phyloP scores from a whole-genome alignment of 2,888 invertebrate genomes.

The Orthosia cruda region DNA sequence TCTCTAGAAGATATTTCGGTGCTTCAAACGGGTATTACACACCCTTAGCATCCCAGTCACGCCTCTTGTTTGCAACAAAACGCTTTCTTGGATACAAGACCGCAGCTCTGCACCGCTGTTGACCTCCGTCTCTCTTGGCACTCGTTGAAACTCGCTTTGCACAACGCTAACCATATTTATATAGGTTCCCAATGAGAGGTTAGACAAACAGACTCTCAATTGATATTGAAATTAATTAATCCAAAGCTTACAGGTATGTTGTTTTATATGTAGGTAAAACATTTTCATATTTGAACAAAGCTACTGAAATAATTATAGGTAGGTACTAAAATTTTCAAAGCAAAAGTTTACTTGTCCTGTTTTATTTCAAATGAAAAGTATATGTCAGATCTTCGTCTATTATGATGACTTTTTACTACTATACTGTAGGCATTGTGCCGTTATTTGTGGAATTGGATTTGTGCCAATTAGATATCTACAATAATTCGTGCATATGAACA shows the following conservation, averaged over 20 bases:
- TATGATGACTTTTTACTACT: constrained; percentile 62
- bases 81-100: constrained; percentile 47
- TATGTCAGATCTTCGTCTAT: constrained; percentile 49
- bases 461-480: constrained; percentile 65
- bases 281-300: constrained; percentile 20
- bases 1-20: constrained; percentile 49
- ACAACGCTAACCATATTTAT: constrained; percentile 14
- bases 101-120: constrained; percentile 46
- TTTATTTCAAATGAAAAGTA: constrained; percentile 44
- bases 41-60: constrained; percentile 59
- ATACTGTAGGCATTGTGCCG: constrained; percentile 64
- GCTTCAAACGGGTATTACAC: constrained; percentile 16
- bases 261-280: not conserved
- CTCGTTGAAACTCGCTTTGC: not conserved
- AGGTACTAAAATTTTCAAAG: constrained; percentile 14
- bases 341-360: not conserved
- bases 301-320: not conserved
- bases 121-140: constrained; percentile 31
- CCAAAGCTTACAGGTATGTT: not conserved
- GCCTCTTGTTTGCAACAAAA: constrained; percentile 54
- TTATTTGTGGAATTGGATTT: constrained; percentile 63
- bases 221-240: constrained; percentile 28
- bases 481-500: constrained; percentile 48
- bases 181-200: constrained; percentile 17
- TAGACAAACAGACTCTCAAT: constrained; percentile 13